Conservation (phyloP, 1,140 invertebrate species). For the Saccostrea glomerata region DNA sequence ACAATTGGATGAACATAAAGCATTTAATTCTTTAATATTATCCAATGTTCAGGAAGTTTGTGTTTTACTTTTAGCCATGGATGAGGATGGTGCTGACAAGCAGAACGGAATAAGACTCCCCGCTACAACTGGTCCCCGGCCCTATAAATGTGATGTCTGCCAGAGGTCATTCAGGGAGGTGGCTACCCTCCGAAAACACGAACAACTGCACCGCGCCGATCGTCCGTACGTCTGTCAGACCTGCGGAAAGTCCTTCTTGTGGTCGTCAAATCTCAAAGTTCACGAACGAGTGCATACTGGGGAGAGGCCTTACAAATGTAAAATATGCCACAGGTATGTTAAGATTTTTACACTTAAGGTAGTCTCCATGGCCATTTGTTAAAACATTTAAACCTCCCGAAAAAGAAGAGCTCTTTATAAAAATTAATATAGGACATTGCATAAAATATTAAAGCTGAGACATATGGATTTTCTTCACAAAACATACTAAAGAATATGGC, state of each 20-base stretch:
- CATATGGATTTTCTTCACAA: no score
- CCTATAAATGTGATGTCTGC: conserved; percentile 93
- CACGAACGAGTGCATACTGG: conserved; percentile 76
- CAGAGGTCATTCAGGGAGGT: conserved; percentile 84
- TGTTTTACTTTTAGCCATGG: conserved; percentile 62
- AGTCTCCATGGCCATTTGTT: no score
- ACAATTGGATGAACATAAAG: no score
- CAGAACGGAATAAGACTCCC: conserved; percentile 59
- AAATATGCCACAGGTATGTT: conserved; percentile 72
- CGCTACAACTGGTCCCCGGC: conserved; percentile 87
- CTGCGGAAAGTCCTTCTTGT: conserved; percentile 77
- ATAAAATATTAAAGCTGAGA: no score
- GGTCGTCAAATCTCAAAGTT: conserved; percentile 76
- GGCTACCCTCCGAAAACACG: conserved; percentile 76
- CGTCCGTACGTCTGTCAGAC: conserved; percentile 76
- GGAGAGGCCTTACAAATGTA: conserved; percentile 76
- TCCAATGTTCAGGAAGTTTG: background rate
- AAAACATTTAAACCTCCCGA: no score
- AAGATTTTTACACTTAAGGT: no score
- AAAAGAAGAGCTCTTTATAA: no score
- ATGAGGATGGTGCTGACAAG: conserved; percentile 61
- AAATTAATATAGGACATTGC: no score
- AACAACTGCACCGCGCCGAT: conserved; percentile 76
- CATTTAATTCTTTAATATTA: no score
- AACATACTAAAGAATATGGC: no score